Conservation (phyloP, 2,888 invertebrate species). For the Drosophila atroscutellata region DNA sequence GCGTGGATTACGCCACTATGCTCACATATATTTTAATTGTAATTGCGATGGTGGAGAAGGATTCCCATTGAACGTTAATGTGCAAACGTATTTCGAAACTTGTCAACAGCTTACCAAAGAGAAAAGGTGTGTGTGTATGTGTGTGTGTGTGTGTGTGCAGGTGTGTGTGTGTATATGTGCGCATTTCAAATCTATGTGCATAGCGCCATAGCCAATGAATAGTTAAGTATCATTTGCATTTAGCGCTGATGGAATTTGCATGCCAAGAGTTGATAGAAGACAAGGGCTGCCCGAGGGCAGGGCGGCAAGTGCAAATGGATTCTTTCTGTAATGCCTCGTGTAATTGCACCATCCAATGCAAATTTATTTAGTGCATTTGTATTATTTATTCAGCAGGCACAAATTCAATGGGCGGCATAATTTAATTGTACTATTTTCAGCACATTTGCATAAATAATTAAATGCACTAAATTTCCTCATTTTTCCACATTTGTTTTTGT, state of each 20-base stretch:
- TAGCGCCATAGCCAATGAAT: constrained; percentile 52
- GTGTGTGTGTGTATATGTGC: background rate
- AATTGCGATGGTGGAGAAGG: constrained; percentile 36
- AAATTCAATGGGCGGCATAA: constrained; percentile 21
- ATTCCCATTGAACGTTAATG: constrained; percentile 49
- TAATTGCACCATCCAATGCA: constrained; percentile 43
- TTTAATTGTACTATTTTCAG: constrained; percentile 26
- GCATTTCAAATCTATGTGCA: constrained; percentile 48
- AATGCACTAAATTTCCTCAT: background rate
- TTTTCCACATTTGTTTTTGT: background rate
- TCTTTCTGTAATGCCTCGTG: constrained; percentile 19
- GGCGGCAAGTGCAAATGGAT: constrained; percentile 16
- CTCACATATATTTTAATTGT: constrained; percentile 38
- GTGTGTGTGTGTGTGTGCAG: background rate
- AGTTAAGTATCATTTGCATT: constrained; percentile 62
- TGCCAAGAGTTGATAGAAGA: constrained; percentile 29
- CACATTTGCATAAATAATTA: constrained; percentile 30
- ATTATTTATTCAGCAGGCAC: constrained; percentile 17
- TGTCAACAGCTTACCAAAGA: constrained; percentile 46
- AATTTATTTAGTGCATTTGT: constrained; percentile 29
- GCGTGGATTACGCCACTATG: constrained; percentile 6
- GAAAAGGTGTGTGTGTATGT: constrained; percentile 28
- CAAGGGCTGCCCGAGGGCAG: background rate
- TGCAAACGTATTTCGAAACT: constrained; percentile 43
- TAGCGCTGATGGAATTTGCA: constrained; percentile 58